Percentiles rank a stretch among this genome's conserved stretches.
Evolutionary conservation across 2,113 vertebrate genomes (phyloP).

Genomic region (Girardinichthys multiradiatus): DNA sequence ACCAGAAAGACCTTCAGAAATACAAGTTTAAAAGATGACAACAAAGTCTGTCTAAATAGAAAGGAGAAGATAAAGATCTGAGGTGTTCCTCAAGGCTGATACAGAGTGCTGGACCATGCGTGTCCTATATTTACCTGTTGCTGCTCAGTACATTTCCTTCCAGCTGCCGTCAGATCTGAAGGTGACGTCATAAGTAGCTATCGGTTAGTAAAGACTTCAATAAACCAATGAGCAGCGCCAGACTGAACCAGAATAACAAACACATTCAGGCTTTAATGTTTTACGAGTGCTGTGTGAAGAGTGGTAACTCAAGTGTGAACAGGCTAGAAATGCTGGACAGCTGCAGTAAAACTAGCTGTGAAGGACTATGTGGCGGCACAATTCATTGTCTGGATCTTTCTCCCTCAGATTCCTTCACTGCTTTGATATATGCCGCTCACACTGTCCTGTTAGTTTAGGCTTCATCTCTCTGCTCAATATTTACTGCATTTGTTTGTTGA

Average conservation of each 20-base stretch:
- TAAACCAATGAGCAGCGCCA: constrained; percentile 57
- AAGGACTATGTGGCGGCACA: constrained; percentile 49
- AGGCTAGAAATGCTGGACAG: constrained; percentile 66
- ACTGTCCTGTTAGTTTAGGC: constrained; percentile 10
- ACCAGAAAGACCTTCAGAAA: too few species aligned
- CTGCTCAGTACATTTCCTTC: background rate
- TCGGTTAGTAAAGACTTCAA: constrained; percentile 50
- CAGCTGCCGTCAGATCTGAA: constrained; percentile 19
- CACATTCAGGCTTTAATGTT: constrained; percentile 61
- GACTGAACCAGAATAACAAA: constrained; percentile 37
- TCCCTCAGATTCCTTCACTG: constrained; percentile 38
- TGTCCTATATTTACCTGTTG: background rate
- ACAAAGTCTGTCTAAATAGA: too few species aligned
- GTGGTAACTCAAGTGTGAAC: constrained; percentile 46
- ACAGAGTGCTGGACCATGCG: too few species aligned
- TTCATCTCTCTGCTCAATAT: constrained; percentile 11
- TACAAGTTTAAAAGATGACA: too few species aligned
- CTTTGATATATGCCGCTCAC: constrained; percentile 45
- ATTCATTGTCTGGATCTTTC: constrained; percentile 48
- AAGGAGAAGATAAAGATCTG: too few species aligned
- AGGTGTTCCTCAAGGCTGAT: too few species aligned
- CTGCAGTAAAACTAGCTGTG: constrained; percentile 54
- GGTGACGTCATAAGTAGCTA: constrained; percentile 15
- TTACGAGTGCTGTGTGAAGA: constrained; percentile 58
- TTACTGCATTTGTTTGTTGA: constrained; percentile 20